Base-by-base conservation (phyloP, 2,888 invertebrate genomes). In the Tipula unca region DNA sequence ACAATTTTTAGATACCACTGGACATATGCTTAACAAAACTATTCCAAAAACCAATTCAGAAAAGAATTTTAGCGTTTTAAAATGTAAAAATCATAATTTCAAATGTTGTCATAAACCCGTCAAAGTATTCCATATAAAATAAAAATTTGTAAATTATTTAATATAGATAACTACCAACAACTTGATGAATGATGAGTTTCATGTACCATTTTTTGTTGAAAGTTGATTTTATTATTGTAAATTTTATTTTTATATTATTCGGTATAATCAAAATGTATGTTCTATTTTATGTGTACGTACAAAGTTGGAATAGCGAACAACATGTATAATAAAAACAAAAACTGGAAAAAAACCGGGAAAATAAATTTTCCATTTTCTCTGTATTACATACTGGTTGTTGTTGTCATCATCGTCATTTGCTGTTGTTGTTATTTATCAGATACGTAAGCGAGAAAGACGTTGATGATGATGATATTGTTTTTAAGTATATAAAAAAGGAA, bases 391-490 rank as follows among this genome's bases (percentile, higher is more conserved):
- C 69, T 25, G 3, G 20, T 69, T 69, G 25, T 20, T 69, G 69
- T 25, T 69, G 25, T 25, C 25, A 69, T 25, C 25, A 25, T 25
- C 69, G 25, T 69, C 1, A 1, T 69, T 20, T 1, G 48, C 6
- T 48, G 69, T 69, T 69, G 69, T 69, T 69, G 25, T 20, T 69
- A 69, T 69, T 69, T 69, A 69, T 69, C 69, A 69, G 69, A 69
- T 69, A 69, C 10, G 69, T 69, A 69, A 25, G 20, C 69, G 69
- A 69, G 13, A 8, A 69, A 20, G 69, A 69, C 20, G 69, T n/a
- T n/a, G n/a, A 69, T 25, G 69, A 69, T 69, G 69, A 69, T 69
- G 69, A 69, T 69, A 69, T 69, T 69, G 69, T 69, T 69, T 69
- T 25, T 69, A 69, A 69, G 69, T 69, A 69, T 69, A 69, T 69